Percentiles rank a stretch among this genome's conserved stretches.
Conservation (phyloP, 2,797 vertebrate genomes). For the Brachymystax lenok region DNA sequence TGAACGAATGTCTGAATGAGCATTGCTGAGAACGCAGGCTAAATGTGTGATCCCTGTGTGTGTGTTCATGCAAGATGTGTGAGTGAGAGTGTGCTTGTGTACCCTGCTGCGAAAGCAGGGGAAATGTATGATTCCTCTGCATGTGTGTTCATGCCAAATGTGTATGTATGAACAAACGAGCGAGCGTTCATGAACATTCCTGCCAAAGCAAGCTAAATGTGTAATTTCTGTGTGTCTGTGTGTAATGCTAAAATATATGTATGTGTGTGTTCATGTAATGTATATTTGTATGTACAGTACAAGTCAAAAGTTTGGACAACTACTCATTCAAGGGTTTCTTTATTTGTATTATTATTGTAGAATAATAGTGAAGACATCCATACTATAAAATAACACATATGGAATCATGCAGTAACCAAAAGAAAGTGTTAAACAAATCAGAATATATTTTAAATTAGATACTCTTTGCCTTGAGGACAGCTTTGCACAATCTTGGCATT, state of each 20-base stretch:
- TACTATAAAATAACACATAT: no score
- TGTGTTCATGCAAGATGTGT: background rate
- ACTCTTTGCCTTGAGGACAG: no score
- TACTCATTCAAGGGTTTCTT: no score
- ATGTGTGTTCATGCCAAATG: background rate
- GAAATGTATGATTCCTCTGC: no score
- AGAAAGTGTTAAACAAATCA: no score
- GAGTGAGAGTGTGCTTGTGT: background rate
- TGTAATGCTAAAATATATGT: slow-evolving; percentile 7
- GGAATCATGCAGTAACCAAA: no score
- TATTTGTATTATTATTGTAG: no score
- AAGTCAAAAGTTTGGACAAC: no score
- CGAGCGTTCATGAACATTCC: background rate
- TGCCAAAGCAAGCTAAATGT: background rate
- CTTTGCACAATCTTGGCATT: no score
- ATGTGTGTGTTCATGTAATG: slow-evolving; percentile 14
- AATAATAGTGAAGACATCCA: no score
- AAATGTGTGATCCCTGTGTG: background rate
- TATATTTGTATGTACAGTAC: background rate
- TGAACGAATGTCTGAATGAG: background rate
- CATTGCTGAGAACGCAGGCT: background rate
- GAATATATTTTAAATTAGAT: no score
- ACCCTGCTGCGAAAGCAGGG: no score
- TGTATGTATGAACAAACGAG: background rate
- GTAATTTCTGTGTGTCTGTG: background rate